Evolutionary conservation across 2,888 invertebrate genomes (phyloP), one percentile per base, ranked within the genome.

Genomic region (Lasiommata megera): DNA sequence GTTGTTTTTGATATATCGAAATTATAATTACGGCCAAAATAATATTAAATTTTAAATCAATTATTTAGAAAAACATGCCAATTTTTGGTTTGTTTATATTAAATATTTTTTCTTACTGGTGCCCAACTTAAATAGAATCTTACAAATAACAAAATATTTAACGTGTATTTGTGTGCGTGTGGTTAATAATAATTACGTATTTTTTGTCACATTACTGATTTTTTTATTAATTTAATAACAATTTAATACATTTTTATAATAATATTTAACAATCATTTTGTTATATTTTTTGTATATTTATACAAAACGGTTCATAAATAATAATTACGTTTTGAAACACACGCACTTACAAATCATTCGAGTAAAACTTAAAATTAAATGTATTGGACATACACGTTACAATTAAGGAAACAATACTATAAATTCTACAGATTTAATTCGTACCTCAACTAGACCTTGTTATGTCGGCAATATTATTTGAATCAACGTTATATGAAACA

Each of bases 331-430:
- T 43, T 14, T 8, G 29, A 14, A 50, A 46, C 44, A 59, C 59
- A 56, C 57, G 52, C 57, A 51, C 47, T 41, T 41, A 38, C 43
- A 60, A 41, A 56, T 51, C 16, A 62, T 59, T 62, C 51, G 59
- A 62, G 54, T 56, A 51, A 56, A 50, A 36, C 55, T 59, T 52
- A 55, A 44, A 50, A 17, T n/a, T n/a, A 54, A 58, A 54, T 50
- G 48, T 58, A 58, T 43, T 38, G 40, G 40, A 36, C 28, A 50
- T 55, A 34, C 31, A 48, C 7, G 12, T 53, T 6, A 54, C n/a
- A 18, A n/a, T 37, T 23, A 50, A 40, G 31, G 38, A 23, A n/a
- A 46, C 38, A 50, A 29, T 14, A 43, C 34, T 51, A 48, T 18
- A 29, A 48, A 47, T 9, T 17, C 18, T 50, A 50, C 37, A 8